Evolutionary conservation across 2,888 invertebrate genomes (phyloP).

Genomic region (Bhutanitis thaidina): DNA sequence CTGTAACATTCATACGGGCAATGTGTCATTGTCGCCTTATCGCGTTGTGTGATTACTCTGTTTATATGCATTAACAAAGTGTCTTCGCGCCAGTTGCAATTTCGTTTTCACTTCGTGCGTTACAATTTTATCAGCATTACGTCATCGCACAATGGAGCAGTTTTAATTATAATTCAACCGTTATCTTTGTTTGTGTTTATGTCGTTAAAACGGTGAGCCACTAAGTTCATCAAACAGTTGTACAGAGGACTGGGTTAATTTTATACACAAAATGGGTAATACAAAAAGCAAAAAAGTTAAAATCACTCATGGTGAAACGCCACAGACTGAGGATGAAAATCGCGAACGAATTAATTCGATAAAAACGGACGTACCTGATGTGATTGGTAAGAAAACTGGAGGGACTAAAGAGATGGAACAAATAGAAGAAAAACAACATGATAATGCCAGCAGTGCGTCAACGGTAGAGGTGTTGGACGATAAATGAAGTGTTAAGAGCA

Average conservation of each 20-base stretch:
- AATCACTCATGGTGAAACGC: conserved; percentile 51
- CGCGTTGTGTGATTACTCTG: conserved; percentile 43
- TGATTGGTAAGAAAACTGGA: conserved; percentile 26
- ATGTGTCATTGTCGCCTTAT: conserved; percentile 71
- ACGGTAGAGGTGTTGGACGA: conserved; percentile 72
- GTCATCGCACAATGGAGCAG: conserved; percentile 32
- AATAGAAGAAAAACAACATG: conserved; percentile 49
- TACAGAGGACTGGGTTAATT: conserved; percentile 25
- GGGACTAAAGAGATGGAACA: conserved; percentile 31
- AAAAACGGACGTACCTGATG: conserved; percentile 51
- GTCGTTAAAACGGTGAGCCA: conserved; percentile 31
- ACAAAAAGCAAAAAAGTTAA: conserved; percentile 68
- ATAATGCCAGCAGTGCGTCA: conserved; percentile 70
- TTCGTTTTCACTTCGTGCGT: conserved; percentile 54
- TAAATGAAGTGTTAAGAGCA: conserved; percentile 41
- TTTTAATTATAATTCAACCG: conserved; percentile 43
- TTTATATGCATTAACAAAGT: conserved; percentile 56
- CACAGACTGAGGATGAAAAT: conserved; percentile 38
- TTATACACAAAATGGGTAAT: conserved; percentile 60
- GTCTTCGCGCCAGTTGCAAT: conserved; percentile 55
- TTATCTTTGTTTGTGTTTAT: conserved; percentile 41
- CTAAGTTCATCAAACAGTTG: conserved; percentile 28
- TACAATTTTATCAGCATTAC: conserved; percentile 46
- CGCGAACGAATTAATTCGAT: conserved; percentile 53
- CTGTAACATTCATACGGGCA: conserved; percentile 50